A percentile compares a stretch with the other conserved stretches of the same genome.
These are phyloP conservation scores for Thelaira solivaga DNA, from an alignment of 2,888 invertebrate genomes.

Conservation along the genomic window DNA sequence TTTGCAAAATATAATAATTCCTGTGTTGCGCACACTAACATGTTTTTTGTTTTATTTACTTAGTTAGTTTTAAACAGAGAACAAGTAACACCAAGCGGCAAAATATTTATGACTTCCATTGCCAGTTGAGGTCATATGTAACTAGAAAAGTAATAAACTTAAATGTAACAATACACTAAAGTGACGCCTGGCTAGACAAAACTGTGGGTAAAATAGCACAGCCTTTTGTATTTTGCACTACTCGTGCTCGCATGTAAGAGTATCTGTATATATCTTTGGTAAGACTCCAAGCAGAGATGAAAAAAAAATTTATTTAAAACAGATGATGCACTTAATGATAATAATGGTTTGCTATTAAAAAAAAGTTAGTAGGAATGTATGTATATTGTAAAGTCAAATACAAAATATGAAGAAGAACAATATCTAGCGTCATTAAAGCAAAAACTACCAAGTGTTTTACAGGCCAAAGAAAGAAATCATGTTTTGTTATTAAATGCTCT, in stretches of 20 bases:
- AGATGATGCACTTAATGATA: slow-evolving; percentile 61
- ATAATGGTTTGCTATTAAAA: slow-evolving; percentile 41
- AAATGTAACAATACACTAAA: slow-evolving; percentile 34
- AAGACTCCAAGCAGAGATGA: neutral
- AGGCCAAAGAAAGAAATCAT: neutral
- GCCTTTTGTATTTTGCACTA: slow-evolving; percentile 10
- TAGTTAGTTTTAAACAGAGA: neutral
- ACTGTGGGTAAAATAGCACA: slow-evolving; percentile 5
- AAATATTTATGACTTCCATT: slow-evolving; percentile 43
- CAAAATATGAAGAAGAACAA: slow-evolving; percentile 8
- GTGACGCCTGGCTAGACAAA: slow-evolving; percentile 46
- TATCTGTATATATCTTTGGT: neutral
- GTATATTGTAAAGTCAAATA: slow-evolving; percentile 15
- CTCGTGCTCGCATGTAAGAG: neutral
- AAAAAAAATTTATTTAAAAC: slow-evolving; percentile 22
- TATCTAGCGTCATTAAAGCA: neutral
- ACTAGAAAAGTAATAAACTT: slow-evolving; percentile 38
- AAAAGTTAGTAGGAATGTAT: neutral
- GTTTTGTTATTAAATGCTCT: neutral
- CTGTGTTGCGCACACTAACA: neutral
- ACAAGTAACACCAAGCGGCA: slow-evolving; percentile 7
- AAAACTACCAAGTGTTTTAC: neutral
- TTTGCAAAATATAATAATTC: no score
- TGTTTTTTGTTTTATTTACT: slow-evolving; percentile 6
- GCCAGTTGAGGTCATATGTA: slow-evolving; percentile 33